phyloP scores from a whole-genome alignment of 2,113 vertebrate species.

The Lontra canadensis region DNA sequence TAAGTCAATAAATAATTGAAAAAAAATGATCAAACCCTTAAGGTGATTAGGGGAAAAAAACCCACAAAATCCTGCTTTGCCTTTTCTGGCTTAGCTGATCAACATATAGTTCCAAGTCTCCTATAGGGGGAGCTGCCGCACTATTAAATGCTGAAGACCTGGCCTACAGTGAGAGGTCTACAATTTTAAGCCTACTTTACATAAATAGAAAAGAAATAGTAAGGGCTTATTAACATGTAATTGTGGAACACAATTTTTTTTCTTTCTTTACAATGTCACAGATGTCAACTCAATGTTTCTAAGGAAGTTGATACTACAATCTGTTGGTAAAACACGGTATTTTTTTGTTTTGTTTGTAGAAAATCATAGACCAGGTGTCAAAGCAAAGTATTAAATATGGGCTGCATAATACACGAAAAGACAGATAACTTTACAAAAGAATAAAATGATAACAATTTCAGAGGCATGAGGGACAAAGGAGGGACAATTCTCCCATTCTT shows the following conservation, averaged over 20 bases:
- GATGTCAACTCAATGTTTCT: conserved; percentile 59
- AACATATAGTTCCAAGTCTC: background rate
- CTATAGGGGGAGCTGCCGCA: conserved; percentile 71
- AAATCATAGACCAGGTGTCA: conserved; percentile 45
- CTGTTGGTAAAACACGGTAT: conserved; percentile 60
- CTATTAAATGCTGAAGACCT: conserved; percentile 2
- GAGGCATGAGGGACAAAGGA: background rate
- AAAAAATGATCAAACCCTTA: conserved; percentile 30
- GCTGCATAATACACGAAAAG: background rate
- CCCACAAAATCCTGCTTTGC: background rate
- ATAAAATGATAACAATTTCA: conserved; percentile 26
- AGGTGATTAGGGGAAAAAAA: background rate
- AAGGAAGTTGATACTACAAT: conserved; percentile 64
- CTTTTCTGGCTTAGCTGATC: background rate
- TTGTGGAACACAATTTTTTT: conserved; percentile 41
- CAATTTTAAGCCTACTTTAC: conserved; percentile 56
- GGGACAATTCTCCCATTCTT: background rate
- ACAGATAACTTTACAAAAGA: background rate
- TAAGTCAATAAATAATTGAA: background rate
- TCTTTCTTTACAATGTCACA: conserved; percentile 56
- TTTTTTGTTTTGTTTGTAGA: conserved; percentile 48
- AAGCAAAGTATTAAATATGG: conserved; percentile 21
- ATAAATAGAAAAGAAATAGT: conserved; percentile 67
- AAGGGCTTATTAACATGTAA: conserved; percentile 68
- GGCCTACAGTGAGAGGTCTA: background rate